Base-by-base conservation (phyloP, 2,888 invertebrate species). In the Drosophila tripunctata region DNA sequence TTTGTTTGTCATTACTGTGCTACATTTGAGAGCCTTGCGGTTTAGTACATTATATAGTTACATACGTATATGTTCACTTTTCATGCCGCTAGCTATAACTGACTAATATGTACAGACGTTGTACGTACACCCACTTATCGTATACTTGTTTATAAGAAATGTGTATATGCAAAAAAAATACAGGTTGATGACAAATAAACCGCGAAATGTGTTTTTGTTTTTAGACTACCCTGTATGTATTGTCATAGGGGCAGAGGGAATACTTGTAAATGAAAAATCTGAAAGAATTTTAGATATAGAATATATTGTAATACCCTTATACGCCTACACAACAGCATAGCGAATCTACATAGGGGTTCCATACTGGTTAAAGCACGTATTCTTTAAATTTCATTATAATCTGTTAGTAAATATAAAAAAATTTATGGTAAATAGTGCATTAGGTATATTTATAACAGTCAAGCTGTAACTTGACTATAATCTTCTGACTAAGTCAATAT, bases 121-220 rank as follows among this genome's bases (percentile, higher is more conserved):
- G 21, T n/a, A n/a, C n/a, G n/a, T n/a, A n/a, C 35, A 12, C 45
- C 36, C 24, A 55, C 35, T 36, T 33, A 41, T 14, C 7, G 10
- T 38, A 14, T 38, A 5, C 22, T 17, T 33, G 24, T 35, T 19
- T 43, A 41, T 14, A 24, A 21, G 45, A 22, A 14, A 21, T 36
- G 21, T 24, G 24, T 12, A 6, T 24, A 55, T 44, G 66, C 56
- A 64, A 64, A 67, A 54, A 24, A 30, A 30, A 30, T 48, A 36
- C 21, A 27, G 40, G 36, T 15, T 50, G 48, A 24, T 48, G 52
- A 72, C 52, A 52, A 54, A 45, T 40, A 24, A 33, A 22, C n/a
- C 31, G 22, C 10, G 4, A 27, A 35, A n/a, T 12, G 33, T 30
- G 15, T 44, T 45, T 31, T 45, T 31, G 10, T 35, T 44, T 17